Base-by-base conservation (phyloP, 2,797 vertebrate genomes). In the Dromococcyx pavoninus region DNA sequence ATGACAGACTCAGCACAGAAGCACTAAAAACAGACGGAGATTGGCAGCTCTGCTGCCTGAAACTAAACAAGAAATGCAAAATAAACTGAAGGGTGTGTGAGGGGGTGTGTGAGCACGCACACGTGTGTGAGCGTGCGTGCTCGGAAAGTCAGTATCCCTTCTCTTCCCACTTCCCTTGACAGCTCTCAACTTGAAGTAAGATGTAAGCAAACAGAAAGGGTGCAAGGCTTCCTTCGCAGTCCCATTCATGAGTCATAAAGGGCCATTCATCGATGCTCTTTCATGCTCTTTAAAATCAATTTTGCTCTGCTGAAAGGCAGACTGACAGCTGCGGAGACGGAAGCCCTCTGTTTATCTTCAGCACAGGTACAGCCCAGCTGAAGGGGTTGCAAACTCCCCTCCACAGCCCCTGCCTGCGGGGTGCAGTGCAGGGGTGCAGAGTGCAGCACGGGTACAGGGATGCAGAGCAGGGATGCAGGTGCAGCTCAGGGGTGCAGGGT, bases 21-120 rank as follows among this genome's bases (percentile, higher is more conserved):
- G 94, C 93, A 80, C 72, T 2, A 5, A 89, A 92, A 93, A n/a
- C 67, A 44, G 23, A 1, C 13, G 0, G n/a, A 95, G 93, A 96
- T 90, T 95, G 95, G 94, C 97, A 96, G 93, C 94, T 94, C 80
- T 5, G 8, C 65, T 32, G 89, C 73, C 51, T 28, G 74, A 39
- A 89, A 89, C 54, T 65, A 86, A 96, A 76, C 77, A 85, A 88
- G 86, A 64, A 51, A 18, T 46, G 73, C 13, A 19, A 69, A 78
- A 44, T 46, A 73, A 43, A 79, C 5, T 3, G 48, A n/a, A 18
- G 70, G 79, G 83, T 8, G 88, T 80, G 86, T 0, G 32, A 8
- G 2, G 8, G 85, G 5, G 60, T 57, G 58, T 30, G 84, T 12
- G 60, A 71, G 86, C 70, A 67, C 0, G 1, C 76, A 37, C 2